Percentiles rank a stretch among this genome's conserved stretches.
phyloP scores from a whole-genome alignment of 1,140 invertebrate species.

The Lepidurus couesii region DNA sequence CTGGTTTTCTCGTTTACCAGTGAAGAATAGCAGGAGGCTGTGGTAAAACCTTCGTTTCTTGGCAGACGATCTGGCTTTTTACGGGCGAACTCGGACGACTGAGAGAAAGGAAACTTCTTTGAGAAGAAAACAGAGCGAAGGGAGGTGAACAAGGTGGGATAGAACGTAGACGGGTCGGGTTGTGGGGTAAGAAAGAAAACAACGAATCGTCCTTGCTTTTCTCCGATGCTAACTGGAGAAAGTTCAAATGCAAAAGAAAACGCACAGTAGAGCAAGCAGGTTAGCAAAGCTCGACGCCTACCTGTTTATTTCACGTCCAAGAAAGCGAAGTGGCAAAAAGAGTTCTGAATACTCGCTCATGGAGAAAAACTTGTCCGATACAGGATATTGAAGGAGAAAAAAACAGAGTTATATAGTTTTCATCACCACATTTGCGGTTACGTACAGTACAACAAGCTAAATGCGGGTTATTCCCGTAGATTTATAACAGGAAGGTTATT shows the following conservation, averaged over 20 bases:
- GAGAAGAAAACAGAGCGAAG: neutral
- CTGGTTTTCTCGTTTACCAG: neutral
- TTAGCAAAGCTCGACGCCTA: neutral
- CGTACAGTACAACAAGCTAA: no score
- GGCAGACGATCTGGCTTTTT: constrained; percentile 1
- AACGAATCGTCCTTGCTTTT: neutral
- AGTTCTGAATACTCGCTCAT: neutral
- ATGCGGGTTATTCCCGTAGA: no score
- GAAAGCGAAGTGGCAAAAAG: neutral
- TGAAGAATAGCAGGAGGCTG: neutral
- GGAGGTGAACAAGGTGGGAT: no score
- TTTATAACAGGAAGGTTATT: no score
- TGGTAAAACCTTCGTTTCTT: neutral
- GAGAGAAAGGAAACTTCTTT: neutral
- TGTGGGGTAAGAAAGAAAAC: no score
- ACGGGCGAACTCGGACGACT: neutral
- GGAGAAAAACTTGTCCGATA: neutral
- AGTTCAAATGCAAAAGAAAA: constrained; percentile 5
- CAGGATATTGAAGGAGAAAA: neutral
- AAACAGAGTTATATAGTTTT: no score
- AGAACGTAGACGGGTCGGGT: no score
- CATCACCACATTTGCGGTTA: no score
- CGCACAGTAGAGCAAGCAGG: neutral
- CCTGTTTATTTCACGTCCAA: neutral
- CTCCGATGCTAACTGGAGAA: neutral